phyloP scores from a whole-genome alignment of 2,888 invertebrate genomes.

The Amphipoea oculea region DNA sequence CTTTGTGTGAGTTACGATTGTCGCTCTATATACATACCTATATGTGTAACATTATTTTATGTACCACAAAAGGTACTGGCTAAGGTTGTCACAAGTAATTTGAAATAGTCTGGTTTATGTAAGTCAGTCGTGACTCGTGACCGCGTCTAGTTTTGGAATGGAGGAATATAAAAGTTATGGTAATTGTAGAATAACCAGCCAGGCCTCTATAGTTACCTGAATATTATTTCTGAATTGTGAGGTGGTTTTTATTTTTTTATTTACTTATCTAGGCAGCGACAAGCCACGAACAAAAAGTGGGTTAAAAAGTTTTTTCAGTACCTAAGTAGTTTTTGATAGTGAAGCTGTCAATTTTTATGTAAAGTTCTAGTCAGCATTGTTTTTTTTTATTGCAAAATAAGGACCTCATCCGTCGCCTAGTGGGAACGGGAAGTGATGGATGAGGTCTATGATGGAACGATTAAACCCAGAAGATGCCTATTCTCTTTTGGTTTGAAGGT shows the following conservation, averaged over 20 bases:
- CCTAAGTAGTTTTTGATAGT: neutral
- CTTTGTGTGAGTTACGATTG: slow-evolving; percentile 69
- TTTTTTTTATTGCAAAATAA: neutral
- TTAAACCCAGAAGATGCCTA: no score
- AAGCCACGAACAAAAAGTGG: neutral
- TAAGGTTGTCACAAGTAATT: slow-evolving; percentile 45
- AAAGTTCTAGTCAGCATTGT: neutral
- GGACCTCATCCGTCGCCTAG: neutral
- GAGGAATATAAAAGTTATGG: slow-evolving; percentile 6
- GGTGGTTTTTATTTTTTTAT: neutral
- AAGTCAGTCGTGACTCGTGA: neutral
- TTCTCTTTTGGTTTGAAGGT: neutral
- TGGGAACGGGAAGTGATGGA: no score
- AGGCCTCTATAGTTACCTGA: neutral
- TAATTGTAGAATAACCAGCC: neutral
- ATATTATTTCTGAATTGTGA: slow-evolving; percentile 1
- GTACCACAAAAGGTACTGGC: slow-evolving; percentile 28
- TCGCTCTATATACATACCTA: slow-evolving; percentile 27
- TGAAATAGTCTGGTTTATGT: slow-evolving; percentile 3
- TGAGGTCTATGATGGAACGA: neutral
- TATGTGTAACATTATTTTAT: slow-evolving; percentile 35
- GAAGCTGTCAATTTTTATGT: neutral
- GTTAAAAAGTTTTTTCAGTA: neutral
- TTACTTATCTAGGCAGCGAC: neutral
- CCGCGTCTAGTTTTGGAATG: neutral